Evolutionary conservation across 1,140 invertebrate genomes (phyloP).

Genomic region (Rhopalosiphum maidis): DNA sequence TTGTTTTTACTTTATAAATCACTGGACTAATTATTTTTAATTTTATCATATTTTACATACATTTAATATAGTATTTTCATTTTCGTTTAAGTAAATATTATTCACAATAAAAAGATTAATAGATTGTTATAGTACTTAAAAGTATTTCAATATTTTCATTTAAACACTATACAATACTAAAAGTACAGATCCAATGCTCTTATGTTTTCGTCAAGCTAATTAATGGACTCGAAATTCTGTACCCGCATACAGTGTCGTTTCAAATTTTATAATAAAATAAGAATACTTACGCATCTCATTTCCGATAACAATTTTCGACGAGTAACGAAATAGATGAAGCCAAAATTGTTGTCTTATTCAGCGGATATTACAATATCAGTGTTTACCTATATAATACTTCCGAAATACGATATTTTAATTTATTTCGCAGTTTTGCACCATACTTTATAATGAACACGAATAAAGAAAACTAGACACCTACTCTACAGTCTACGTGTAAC

Average conservation of each 20-base stretch:
- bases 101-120: neutral
- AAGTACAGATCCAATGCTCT: neutral
- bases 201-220: neutral
- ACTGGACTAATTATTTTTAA: neutral
- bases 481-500: neutral
- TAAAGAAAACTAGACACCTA: neutral
- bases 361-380: neutral
- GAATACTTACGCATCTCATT: neutral
- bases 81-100: neutral
- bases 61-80: neutral
- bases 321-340: neutral
- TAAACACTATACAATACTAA: neutral
- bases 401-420: neutral
- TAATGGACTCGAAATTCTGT: neutral
- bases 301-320: neutral
- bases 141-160: too few species aligned
- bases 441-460: neutral
- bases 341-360: neutral
- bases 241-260: neutral
- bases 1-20: neutral
- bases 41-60: neutral
- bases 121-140: neutral
- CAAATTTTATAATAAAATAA: neutral
- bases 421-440: neutral
- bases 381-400: neutral